Percentiles rank a stretch among this genome's conserved stretches.
Conservation (phyloP, 23 tunicate genomes). For the Botrylloides violaceus region DNA sequence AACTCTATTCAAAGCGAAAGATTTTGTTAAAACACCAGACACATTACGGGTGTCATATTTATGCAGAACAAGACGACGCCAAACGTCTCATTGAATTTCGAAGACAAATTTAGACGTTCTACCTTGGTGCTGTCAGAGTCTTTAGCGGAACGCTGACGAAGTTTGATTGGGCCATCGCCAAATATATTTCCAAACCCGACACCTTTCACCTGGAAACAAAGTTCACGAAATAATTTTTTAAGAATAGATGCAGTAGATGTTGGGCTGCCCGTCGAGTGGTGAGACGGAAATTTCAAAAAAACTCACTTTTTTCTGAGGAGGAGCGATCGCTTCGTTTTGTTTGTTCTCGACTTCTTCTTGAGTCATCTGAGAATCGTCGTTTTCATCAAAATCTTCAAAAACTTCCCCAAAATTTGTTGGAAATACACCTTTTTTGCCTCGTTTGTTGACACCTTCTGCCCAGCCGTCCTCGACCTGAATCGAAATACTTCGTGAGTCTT, state of each 20-base stretch:
- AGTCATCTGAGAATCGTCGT: not conserved
- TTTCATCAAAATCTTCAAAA: slow-evolving; percentile 5
- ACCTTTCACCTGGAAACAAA: slow-evolving; percentile 61
- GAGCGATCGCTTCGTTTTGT: not conserved
- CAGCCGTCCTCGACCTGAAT: slow-evolving; percentile 84
- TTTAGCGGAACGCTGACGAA: slow-evolving; percentile 21
- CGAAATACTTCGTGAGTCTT: not conserved
- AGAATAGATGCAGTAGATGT: too few relatives aligned
- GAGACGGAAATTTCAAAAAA: too few relatives aligned
- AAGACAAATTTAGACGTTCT: not conserved
- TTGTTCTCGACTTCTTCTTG: slow-evolving; percentile 1
- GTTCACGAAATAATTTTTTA: too few relatives aligned
- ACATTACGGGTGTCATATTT: too few relatives aligned
- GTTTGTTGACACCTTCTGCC: slow-evolving; percentile 58
- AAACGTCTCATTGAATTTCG: too few relatives aligned
- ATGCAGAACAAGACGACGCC: too few relatives aligned
- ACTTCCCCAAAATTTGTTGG: slow-evolving; percentile 74
- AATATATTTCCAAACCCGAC: slow-evolving; percentile 87
- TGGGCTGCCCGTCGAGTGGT: too few relatives aligned
- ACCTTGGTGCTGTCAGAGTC: slow-evolving; percentile 7
- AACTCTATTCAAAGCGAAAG: too few relatives aligned
- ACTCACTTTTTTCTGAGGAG: slow-evolving; percentile 24
- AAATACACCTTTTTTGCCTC: slow-evolving; percentile 77
- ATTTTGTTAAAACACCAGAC: too few relatives aligned
- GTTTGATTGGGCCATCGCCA: slow-evolving; percentile 71